Base-by-base conservation (phyloP, 2,113 vertebrate genomes). In the Ageneiosus marmoratus region DNA sequence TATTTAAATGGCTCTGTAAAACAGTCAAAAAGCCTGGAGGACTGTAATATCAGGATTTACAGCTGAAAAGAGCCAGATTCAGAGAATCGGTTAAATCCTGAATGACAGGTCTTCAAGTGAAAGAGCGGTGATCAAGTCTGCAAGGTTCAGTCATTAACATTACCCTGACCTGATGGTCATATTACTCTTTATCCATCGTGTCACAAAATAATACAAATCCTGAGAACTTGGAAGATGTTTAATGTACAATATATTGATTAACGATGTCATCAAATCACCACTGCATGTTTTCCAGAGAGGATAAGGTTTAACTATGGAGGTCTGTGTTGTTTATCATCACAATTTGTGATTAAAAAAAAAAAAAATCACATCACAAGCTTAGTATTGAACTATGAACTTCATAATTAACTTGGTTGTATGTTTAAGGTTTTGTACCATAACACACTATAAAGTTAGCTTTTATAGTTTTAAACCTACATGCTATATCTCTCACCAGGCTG, bases 1-100 rank as follows among this genome's bases (percentile, higher is more conserved):
- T 86, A 88, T 84, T 87, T 87, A 87, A 86, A 90, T 88, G 77
- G 77, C 62, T 84, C 84, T 82, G 84, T 87, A 86, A 86, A 88
- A 89, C 85, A 88, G 87, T 86, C 65, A 58, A 74, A 76, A 76
- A 79, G 81, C 84, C 80, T 84, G 79, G 55, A 88, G 77, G 79
- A 87, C 79, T 81, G 75, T 86, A 82, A 88, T 86, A 85, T 81
- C 80, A 82, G 83, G 84, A 85, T 88, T 77, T 88, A 87, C 77
- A 82, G 88, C 81, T 83, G 83, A 87, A 88, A 87, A 88, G 85
- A 82, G 76, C 53, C 72, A 83, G 82, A 88, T 82, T 80, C 82
- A 63, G 84, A 79, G 72, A 75, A 83, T 87, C 81, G 77, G 70
- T 86, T 83, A 82, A 89, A 84, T 83, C 82, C 75, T 65, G 81